Base-by-base conservation (phyloP, 2,797 vertebrate genomes). In the Sitta carolinensis region DNA sequence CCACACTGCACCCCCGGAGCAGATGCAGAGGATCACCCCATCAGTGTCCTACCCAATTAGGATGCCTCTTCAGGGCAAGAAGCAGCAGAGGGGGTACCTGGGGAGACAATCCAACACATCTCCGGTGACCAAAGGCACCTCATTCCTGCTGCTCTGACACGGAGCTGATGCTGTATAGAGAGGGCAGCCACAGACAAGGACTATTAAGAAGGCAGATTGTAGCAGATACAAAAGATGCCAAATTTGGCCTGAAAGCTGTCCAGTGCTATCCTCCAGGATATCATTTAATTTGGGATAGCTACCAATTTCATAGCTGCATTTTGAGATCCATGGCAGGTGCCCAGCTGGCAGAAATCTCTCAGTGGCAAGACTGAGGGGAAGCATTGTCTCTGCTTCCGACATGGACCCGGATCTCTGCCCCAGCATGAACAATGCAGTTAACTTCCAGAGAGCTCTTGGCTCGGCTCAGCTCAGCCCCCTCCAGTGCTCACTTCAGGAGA, bases 401-500 rank as follows among this genome's bases (percentile, higher is more conserved):
- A 55, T 0, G 0, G 74, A n/a, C 38, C 40, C 21, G 0, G 73
- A 69, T 48, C 69, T 75, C 73, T 63, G 55, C 17, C 54, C 43
- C 50, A 2, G 55, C 54, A 50, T n/a, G 32, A 29, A 68, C 48
- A 77, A 9, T 4, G 3, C 57, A 47, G 8, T 54, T 30, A 32
- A 69, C 64, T 68, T 89, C 68, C 82, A 57, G 32, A 43, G 66
- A 75, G 75, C 36, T 83, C 79, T 81, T 83, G 93, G 84, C 94
- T 93, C 6, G 0, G 75, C 64, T 62, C 47, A 51, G 76, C 84
- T 36, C 68, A 72, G 69, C 34, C 48, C 2, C 27, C 47, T 58
- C 30, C 78, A 47, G 27, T 1, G 23, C 81, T 87, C 84, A 47
- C 42, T 13, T 32, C 75, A 68, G 62, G 58, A 45, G 45, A 36